Base-by-base conservation (phyloP, 2,797 vertebrate species). In the Lacerta agilis region DNA sequence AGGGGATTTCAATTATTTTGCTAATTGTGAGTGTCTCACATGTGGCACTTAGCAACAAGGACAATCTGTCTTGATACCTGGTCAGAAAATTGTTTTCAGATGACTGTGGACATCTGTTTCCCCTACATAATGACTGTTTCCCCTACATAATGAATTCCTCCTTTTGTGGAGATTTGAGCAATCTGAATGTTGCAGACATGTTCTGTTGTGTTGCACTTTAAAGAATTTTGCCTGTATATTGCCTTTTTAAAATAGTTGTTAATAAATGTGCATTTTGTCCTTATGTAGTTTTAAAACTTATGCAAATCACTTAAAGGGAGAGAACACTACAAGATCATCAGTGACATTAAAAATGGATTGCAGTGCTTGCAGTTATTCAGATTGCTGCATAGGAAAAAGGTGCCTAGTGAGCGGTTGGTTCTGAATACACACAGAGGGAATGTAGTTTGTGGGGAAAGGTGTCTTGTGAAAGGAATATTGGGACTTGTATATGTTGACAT, bases 201-300 rank as follows among this genome's bases (percentile, higher is more conserved):
- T 94, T 95, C 95, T 96, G 89, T 95, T 94, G 93, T 93, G 94
- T 95, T 96, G 97, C 97, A 97, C 97, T 97, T 97, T 97, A 97
- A 96, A 90, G 41, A 78, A 92, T 93, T 91, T 93, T 90, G 94
- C 92, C 91, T 96, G 95, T 96, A 96, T 87, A 96, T 94, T 96
- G 94, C 94, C 93, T 96, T 96, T 95, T 95, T 92, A 8, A 88
- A 84, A 95, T 95, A 95, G 93, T 41, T 90, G 90, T 95, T 92
- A 95, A 94, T 95, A 94, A 94, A 90, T 87, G 89, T 95, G 94
- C 94, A 92, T 89, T 86, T 86, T 95, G 91, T 94, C 86, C 85
- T 92, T 80, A 77, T 11, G 93, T 96, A 82, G 79, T 92, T 95
- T 95, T 92, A 91, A 93, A 90, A 92, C 92, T 92, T 94, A 93